These are phyloP conservation scores for Pogona vitticeps DNA, from an alignment of 2,113 vertebrate genomes.

Conservation along the genomic window DNA sequence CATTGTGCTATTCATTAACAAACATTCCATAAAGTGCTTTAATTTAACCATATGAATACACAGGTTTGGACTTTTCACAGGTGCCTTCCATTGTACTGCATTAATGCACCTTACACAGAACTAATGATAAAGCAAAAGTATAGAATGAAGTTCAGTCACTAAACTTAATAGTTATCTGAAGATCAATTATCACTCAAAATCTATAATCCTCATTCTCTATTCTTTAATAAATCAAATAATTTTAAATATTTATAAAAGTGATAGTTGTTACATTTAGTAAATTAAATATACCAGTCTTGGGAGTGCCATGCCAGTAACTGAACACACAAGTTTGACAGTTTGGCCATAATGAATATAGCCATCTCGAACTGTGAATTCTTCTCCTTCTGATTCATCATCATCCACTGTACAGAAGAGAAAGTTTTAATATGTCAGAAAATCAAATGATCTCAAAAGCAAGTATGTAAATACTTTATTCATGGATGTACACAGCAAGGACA, in stretches of 20 bases:
- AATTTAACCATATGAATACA: neutral
- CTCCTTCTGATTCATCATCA: slow-evolving; percentile 98
- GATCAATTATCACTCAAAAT: neutral
- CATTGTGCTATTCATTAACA: neutral
- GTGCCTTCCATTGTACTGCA: neutral
- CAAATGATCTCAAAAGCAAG: slow-evolving; percentile 5
- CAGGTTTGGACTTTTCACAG: neutral
- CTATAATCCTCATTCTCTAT: neutral
- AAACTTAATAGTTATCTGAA: accelerated
- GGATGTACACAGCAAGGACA: neutral
- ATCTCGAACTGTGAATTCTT: slow-evolving; percentile 98
- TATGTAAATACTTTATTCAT: neutral
- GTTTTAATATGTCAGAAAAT: neutral
- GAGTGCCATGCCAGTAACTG: slow-evolving; percentile 98
- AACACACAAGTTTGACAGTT: slow-evolving; percentile 98
- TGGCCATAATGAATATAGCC: slow-evolving; percentile 99
- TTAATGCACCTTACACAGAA: neutral
- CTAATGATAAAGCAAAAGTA: neutral
- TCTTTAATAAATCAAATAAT: neutral
- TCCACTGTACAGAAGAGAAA: slow-evolving; percentile 85
- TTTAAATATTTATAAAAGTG: neutral
- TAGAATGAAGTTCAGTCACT: slow-evolving; percentile 1
- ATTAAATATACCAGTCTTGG: slow-evolving; percentile 91
- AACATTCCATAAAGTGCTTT: neutral
- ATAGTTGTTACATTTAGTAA: neutral